These are phyloP conservation scores for Carettochelys insculpta DNA, from an alignment of 2,113 vertebrate species.

Conservation along the genomic window DNA sequence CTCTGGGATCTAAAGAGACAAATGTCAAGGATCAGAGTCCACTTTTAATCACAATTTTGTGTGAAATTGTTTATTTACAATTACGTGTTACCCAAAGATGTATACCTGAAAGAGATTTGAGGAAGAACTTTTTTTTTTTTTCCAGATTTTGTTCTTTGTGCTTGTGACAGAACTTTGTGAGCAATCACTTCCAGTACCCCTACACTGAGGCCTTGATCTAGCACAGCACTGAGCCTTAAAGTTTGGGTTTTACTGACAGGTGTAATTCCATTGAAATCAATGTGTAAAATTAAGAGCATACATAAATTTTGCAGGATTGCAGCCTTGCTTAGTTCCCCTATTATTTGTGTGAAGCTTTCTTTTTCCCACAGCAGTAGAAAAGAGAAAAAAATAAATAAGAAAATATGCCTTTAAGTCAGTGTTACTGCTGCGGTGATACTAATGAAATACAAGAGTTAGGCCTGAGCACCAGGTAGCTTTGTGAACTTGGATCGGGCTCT, in stretches of 20 bases:
- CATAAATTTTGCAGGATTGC: neutral
- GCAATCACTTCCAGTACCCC: neutral
- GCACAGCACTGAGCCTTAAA: neutral
- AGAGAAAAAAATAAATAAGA: neutral
- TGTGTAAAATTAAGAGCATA: neutral
- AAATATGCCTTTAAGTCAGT: too few species aligned
- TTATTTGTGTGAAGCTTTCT: too few species aligned
- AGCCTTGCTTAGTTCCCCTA: neutral
- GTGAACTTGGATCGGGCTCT: too few species aligned
- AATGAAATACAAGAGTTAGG: too few species aligned
- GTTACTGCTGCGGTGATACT: too few species aligned
- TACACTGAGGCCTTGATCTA: neutral
- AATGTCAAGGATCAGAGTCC: neutral
- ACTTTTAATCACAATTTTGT: neutral
- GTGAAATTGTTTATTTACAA: neutral
- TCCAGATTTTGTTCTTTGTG: neutral
- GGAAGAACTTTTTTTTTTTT: neutral
- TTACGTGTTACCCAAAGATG: neutral
- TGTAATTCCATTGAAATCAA: neutral
- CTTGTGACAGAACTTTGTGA: too few species aligned
- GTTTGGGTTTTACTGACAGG: neutral
- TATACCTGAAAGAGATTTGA: neutral
- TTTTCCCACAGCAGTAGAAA: neutral
- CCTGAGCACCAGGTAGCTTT: too few species aligned
- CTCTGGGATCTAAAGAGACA: neutral